Base-by-base conservation (phyloP, 1,140 invertebrate genomes). In the Oryctes rhinoceros region DNA sequence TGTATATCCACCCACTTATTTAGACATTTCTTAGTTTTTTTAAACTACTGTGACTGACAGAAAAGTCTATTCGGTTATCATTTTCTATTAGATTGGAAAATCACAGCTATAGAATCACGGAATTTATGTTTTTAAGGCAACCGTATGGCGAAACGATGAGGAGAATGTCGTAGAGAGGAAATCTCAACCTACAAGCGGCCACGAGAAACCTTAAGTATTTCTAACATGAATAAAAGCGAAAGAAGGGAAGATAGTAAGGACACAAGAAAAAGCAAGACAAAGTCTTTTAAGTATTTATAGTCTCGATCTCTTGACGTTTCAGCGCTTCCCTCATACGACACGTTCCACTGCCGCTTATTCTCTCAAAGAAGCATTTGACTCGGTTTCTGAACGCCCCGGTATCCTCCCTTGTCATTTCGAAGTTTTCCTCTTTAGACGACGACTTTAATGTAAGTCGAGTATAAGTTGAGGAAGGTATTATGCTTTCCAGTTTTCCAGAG, bases 221-320 rank as follows among this genome's bases (percentile, higher is more conserved):
- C 53, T 59, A 7, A 18, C 53, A 18, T 15, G 53, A 15, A 59
- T 18, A 59, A 18, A 59, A 15, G 53, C 6, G 53, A 15, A n/a
- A 59, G n/a, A 18, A 18, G 53, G n/a, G n/a, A 1, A 44, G 39
- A 44, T 10, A 4, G 39, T 44, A 44, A 44, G 39, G 9, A 18
- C 53, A 30, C 0, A 15, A 59, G 53, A 59, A 18, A 59, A 44
- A 10, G 39, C 9, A 59, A 59, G 53, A 18, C 18, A 59, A 59
- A 7, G 6, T 59, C 18, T 59, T 30, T 59, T 18, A 59, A 59
- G 53, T 59, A 59, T 18, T 59, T 59, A 13, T 59, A 15, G 6
- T 18, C 13, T 59, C 53, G 15, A 59, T 59, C 53, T 59, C 53
- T 59, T 59, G 53, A 59, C 49, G n/a, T 59, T 18, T 59, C 53